Evolutionary conservation across 2,888 invertebrate genomes (phyloP), one percentile per base, ranked within the genome.

Genomic region (Hecatera dysodea): DNA sequence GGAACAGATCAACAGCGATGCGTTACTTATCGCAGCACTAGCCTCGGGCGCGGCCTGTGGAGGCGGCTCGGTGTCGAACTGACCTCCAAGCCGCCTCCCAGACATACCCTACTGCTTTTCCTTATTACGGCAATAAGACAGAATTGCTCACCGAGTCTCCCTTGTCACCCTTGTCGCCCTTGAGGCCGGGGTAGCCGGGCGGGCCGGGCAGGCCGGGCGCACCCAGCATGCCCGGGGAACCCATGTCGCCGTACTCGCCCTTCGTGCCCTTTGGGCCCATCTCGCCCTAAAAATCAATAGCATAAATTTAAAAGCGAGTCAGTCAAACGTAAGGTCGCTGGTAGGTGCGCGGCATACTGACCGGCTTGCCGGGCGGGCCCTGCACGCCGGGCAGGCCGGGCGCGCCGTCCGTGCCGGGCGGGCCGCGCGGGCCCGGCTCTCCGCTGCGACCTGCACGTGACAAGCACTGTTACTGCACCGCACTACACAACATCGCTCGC

Each of bases 191-290:
- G 94, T 98, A 98, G 5, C 98, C 98, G 83, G 98, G 98, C 46
- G 98, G 98, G 67, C 98, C 98, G 12, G 97, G 97, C 81, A 98
- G 92, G 29, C 99, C 99, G 22, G 99, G 99, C 44, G 99, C 98
- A 82, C 99, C 99, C 97, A 99, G 98, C 88, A 99, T 97, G 74
- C 99, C 99, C 17, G 99, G 98, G 12, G 98, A 98, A 57, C 99
- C 99, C 92, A 99, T 98, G 90, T 98, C 98, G 15, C 99, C 99
- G 90, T 98, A 98, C 89, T 98, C 98, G 67, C 98, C 98, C 89
- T 98, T 98, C 83, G 98, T 98, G 60, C 99, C 99, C 89, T 98
- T 98, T 8, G 98, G 98, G 27, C 99, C 99, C 85, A 97, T 96
- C 88, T 97, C 97, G 61, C 99, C 99, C 97, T 98, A 93, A 0